Base-by-base conservation (phyloP, 2,888 invertebrate species). In the Aspidiotus rigidus region DNA sequence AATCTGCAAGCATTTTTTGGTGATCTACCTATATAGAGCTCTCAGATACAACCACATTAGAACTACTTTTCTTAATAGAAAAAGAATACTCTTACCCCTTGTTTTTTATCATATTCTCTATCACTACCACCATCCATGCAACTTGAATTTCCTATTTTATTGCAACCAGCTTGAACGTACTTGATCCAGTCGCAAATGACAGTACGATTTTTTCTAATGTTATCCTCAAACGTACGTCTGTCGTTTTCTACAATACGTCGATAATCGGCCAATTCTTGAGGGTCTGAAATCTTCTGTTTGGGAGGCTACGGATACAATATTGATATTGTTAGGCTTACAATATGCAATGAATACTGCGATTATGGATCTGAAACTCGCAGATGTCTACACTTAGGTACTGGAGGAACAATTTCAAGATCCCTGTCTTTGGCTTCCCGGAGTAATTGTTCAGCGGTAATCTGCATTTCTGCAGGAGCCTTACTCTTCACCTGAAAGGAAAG, bases 171-270 rank as follows among this genome's bases (percentile, higher is more conserved):
- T 77, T 93, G 91, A 7, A 98, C 98, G 83, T 99, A 99, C 79
- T 98, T 98, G 59, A 99, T 88, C 99, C 99, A 99, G 78, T 98
- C 98, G 53, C 92, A 90, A 75, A 99, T 90, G n/a, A 93, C 88
- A 74, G 86, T 86, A 73, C 98, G 86, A 80, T 98, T 99, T 79
- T 98, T 98, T 2, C 99, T 83, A 44, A 99, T 91, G 75, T 92
- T 93, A 79, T 99, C 99, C 80, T 99, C 99, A 80, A 97, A 99
- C 41, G 88, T 88, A 81, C 98, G 98, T 66, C 99, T 83, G 78
- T 98, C 94, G 62, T 96, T 84, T n/a, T n/a, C n/a, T n/a, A n/a
- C n/a, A n/a, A n/a, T n/a, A 75, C 97, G 88, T 76, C 96, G 94
- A 79, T 96, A 99, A 76, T 96, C 97, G 39, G 92, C 89, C 67